Evolutionary conservation across 2,113 vertebrate species (phyloP), one percentile per base, ranked within the genome.

Genomic region (Arothron firmamentum): DNA sequence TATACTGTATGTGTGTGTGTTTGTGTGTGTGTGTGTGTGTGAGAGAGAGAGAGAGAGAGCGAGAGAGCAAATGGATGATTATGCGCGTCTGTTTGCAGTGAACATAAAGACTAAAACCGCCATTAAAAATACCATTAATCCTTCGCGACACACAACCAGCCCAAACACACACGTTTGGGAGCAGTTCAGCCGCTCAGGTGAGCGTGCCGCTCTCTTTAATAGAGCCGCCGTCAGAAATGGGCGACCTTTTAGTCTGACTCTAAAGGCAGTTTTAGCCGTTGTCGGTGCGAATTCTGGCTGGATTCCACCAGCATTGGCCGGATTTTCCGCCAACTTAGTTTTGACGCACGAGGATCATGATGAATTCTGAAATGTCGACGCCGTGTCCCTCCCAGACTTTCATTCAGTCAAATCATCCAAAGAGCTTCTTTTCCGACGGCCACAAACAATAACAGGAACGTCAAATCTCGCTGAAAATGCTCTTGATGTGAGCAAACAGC

Each of bases 121-220:
- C 78, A 81, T 89, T 90, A 87, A 87, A 38, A 81, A 87, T 72
- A 28, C 60, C 59, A 65, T 61, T 90, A 90, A 91, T 90, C 89
- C 38, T 52, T 62, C 62, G 56, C 73, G 73, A 79, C 65, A 79
- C 21, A 25, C 70, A 69, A 75, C 74, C 65, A 77, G 67, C 48
- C 70, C 42, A 74, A 13, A 28, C 14, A 19, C 0, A 56, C 53
- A 56, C 46, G 72, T 72, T 61, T 67, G 25, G 42, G 65, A 72
- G 55, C 62, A 48, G 59, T 59, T 49, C 28, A 62, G 64, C 69
- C 71, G 64, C 56, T 59, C 51, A 67, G 62, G 74, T 70, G 71
- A 77, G 48, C 65, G 60, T 15, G 21, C 54, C 43, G 25, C 53
- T 13, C 12, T 41, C 28, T 28, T 28, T 28, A 28, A 28, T 28